Conservation (phyloP, 2,797 vertebrate species). For the Malurus leucopterus region DNA sequence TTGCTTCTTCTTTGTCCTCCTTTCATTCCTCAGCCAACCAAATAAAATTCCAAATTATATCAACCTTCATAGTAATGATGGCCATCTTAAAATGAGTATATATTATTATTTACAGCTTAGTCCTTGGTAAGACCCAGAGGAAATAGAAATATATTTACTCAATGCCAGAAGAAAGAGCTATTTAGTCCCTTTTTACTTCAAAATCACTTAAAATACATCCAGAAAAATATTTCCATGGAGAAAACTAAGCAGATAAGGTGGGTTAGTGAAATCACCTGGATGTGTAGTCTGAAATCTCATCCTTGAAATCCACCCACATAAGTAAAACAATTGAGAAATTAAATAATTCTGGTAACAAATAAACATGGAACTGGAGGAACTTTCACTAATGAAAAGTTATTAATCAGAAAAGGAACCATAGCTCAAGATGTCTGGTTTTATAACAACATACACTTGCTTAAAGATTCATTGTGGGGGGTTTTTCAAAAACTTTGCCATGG, state of each 20-base stretch:
- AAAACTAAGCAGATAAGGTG: not conserved
- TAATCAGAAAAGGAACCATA: not conserved
- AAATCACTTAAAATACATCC: not conserved
- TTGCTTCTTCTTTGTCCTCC: not conserved
- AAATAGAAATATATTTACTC: not conserved
- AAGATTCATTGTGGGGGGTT: not conserved
- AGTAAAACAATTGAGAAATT: not conserved
- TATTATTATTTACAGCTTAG: not conserved
- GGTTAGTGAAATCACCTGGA: not conserved
- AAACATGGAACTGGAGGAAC: not conserved
- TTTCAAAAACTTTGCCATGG: not conserved
- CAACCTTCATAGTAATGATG: not conserved
- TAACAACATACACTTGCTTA: not conserved
- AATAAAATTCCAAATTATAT: not conserved
- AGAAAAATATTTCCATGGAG: not conserved
- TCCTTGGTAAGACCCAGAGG: not conserved
- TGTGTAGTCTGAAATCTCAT: not conserved
- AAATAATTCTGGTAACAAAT: not conserved
- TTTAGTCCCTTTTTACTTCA: not conserved
- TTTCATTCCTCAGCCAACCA: not conserved
- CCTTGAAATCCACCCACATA: not conserved
- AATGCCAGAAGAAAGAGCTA: not conserved
- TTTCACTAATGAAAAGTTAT: not conserved
- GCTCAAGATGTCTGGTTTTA: not conserved
- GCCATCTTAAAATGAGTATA: not conserved